Percentiles rank a stretch among this genome's conserved stretches.
Conservation (phyloP, 2,888 invertebrate species). For the Platycheirus albimanus region DNA sequence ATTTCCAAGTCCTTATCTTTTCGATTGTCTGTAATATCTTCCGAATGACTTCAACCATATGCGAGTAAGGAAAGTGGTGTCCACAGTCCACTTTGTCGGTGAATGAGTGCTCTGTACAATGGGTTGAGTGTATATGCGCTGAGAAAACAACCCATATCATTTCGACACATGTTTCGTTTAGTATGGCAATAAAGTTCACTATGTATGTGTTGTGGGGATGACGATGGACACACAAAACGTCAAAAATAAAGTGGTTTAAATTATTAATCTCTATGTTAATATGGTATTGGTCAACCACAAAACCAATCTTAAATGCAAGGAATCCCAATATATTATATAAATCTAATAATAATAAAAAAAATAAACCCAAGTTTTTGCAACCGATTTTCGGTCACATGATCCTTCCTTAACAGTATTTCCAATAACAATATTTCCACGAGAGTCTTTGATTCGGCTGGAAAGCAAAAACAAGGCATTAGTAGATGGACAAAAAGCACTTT, state of each 20-base stretch:
- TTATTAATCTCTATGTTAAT: conserved; percentile 44
- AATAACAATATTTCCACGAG: neutral
- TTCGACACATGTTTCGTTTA: conserved; percentile 14
- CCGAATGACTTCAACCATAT: conserved; percentile 58
- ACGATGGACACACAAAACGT: neutral
- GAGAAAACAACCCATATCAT: neutral
- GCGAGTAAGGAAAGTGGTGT: conserved; percentile 29
- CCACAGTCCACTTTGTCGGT: conserved; percentile 24
- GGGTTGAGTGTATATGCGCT: neutral
- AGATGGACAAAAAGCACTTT: neutral
- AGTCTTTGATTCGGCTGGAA: conserved; percentile 7
- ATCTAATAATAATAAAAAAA: conserved; percentile 24
- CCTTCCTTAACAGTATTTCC: neutral
- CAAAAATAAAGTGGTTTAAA: conserved; percentile 52
- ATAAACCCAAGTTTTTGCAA: neutral
- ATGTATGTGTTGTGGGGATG: conserved; percentile 7
- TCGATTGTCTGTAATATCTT: conserved; percentile 52
- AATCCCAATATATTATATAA: neutral
- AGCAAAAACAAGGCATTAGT: neutral
- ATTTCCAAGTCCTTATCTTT: conserved; percentile 28
- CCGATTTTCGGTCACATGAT: neutral
- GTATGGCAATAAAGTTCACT: conserved; percentile 27
- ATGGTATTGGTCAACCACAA: conserved; percentile 26
- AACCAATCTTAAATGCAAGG: neutral
- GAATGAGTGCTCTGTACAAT: neutral